Percentiles rank a stretch among this genome's conserved stretches.
Evolutionary conservation across 2,113 vertebrate species (phyloP).

Genomic region (Myotis yumanensis): DNA sequence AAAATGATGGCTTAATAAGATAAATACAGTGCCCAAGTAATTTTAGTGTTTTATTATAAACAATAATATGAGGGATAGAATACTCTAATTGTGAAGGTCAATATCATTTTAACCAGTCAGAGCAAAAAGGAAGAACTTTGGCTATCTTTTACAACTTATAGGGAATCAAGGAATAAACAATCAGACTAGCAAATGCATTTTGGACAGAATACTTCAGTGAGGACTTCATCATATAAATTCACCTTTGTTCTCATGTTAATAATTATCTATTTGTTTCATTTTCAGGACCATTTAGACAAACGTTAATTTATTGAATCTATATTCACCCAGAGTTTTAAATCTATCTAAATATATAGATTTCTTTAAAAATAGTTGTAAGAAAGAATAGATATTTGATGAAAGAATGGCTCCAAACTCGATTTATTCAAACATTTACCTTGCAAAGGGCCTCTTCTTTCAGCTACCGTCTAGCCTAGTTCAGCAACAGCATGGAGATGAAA

Average conservation of each 20-base stretch:
- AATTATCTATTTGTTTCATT: not conserved
- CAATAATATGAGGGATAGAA: not conserved
- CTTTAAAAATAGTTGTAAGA: not conserved
- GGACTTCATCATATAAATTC: not conserved
- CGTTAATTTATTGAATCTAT: not conserved
- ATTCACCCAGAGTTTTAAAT: not conserved
- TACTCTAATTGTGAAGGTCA: not conserved
- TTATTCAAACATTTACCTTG: slow-evolving; percentile 50
- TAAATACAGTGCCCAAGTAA: not conserved
- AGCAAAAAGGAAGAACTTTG: not conserved
- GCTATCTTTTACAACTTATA: not conserved
- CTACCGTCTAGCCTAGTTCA: not conserved
- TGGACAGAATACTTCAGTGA: not conserved
- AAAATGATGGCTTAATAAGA: slow-evolving; percentile 14
- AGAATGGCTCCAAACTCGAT: not conserved
- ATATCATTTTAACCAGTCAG: not conserved
- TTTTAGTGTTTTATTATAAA: not conserved
- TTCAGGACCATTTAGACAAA: slow-evolving; percentile 12
- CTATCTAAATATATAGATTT: not conserved
- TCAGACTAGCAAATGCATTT: not conserved
- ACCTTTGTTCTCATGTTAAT: not conserved
- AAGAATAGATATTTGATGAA: not conserved
- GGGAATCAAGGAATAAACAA: not conserved
- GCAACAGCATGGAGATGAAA: not conserved
- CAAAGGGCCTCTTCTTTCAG: not conserved